Percentiles rank a stretch among this genome's conserved stretches.
These are phyloP conservation scores for Byasa hedistus DNA, from an alignment of 2,888 invertebrate species.

Conservation along the genomic window DNA sequence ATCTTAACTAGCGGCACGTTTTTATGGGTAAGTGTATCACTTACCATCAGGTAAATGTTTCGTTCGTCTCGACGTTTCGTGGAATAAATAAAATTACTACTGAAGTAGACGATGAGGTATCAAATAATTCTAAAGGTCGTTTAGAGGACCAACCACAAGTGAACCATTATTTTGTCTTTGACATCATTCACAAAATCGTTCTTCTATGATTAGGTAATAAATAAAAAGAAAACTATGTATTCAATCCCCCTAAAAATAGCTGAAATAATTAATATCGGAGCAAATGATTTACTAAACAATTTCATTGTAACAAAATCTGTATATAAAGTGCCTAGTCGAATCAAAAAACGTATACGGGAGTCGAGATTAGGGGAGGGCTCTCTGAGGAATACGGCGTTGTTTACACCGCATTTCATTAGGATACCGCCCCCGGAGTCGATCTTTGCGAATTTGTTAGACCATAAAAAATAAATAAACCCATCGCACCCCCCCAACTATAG, in stretches of 20 bases:
- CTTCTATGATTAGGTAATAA: too few species aligned
- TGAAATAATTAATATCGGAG: background rate
- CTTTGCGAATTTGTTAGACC: slow-evolving; percentile 56
- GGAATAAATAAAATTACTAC: too few species aligned
- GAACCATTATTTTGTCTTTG: too few species aligned
- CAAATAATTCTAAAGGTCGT: too few species aligned
- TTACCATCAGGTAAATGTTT: too few species aligned
- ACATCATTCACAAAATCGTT: too few species aligned
- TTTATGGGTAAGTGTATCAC: too few species aligned
- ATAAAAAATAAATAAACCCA: slow-evolving; percentile 65
- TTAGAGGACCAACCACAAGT: too few species aligned
- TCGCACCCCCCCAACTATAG: slow-evolving; percentile 43
- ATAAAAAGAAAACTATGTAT: too few species aligned
- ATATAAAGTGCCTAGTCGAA: slow-evolving; percentile 34
- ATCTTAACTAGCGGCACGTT: too few species aligned
- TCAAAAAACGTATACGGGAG: slow-evolving; percentile 40
- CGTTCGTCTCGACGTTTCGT: too few species aligned
- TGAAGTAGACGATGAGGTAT: too few species aligned
- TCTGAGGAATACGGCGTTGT: slow-evolving; percentile 62
- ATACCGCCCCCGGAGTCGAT: slow-evolving; percentile 41
- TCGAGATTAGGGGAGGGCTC: slow-evolving; percentile 40
- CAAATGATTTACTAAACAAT: slow-evolving; percentile 23
- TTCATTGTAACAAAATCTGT: slow-evolving; percentile 16
- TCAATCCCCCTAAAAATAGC: background rate
- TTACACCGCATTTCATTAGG: slow-evolving; percentile 73